Percentiles rank a stretch among this genome's conserved stretches.
These are phyloP conservation scores for Sesamia nonagrioides DNA, from an alignment of 1,140 invertebrate genomes.

Conservation along the genomic window DNA sequence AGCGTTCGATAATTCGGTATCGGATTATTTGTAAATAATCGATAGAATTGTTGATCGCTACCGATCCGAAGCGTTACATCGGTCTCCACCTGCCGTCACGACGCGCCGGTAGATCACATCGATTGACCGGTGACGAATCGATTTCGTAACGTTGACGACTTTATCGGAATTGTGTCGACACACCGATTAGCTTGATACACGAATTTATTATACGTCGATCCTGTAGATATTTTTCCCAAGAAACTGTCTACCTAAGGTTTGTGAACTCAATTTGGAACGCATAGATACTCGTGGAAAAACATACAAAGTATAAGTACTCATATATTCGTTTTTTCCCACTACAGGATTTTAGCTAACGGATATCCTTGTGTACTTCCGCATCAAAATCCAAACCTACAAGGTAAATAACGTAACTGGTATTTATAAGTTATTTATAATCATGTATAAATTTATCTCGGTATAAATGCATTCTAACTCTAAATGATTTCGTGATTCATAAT, in stretches of 20 bases:
- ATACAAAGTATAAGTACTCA: constrained; percentile 10
- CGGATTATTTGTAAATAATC: constrained; percentile 77
- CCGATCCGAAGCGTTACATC: constrained; percentile 71
- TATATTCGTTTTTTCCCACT: not conserved
- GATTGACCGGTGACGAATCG: constrained; percentile 80
- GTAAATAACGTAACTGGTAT: not conserved
- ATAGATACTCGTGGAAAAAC: too few species aligned
- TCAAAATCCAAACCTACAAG: constrained; percentile 13
- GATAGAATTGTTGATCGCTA: constrained; percentile 68
- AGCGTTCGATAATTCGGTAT: constrained; percentile 63
- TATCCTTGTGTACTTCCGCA: constrained; percentile 34
- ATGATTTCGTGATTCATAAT: constrained; percentile 27
- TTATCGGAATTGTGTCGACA: constrained; percentile 76
- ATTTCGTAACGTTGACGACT: constrained; percentile 79
- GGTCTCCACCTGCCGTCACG: constrained; percentile 80
- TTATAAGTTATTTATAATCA: not conserved
- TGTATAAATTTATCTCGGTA: not conserved
- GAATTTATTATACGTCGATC: constrained; percentile 47
- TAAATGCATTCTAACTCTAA: constrained; percentile 6
- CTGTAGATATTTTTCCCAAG: constrained; percentile 43
- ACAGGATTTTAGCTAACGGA: constrained; percentile 13
- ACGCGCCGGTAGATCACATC: constrained; percentile 78
- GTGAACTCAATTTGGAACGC: constrained; percentile 22
- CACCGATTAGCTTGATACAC: constrained; percentile 60
- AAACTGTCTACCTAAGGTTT: constrained; percentile 6